Conservation (phyloP, 2,797 vertebrate genomes). For the Prunella strophiata region DNA sequence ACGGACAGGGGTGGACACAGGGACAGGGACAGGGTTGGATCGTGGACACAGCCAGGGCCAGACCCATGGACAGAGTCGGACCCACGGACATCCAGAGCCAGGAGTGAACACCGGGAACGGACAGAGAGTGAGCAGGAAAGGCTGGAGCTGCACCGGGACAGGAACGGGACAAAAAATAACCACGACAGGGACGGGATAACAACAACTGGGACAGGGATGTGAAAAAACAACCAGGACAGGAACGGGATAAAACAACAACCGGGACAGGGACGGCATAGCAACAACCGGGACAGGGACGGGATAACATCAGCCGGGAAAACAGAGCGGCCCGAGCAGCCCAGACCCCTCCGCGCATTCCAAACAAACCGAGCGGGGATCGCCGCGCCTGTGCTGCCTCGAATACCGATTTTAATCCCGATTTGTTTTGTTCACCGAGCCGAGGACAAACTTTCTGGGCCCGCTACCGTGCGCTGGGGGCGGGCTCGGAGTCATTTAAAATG, state of each 20-base stretch:
- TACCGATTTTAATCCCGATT: too few relatives aligned
- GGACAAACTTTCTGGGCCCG: slow-evolving; percentile 26
- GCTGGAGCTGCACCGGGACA: background rate
- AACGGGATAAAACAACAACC: background rate
- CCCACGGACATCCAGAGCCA: background rate
- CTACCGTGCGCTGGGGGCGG: background rate
- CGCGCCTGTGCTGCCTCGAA: background rate
- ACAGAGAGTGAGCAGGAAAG: background rate
- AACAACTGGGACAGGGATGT: too few relatives aligned
- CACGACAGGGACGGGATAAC: too few relatives aligned
- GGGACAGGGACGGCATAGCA: background rate
- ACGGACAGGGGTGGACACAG: too few relatives aligned
- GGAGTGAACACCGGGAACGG: background rate
- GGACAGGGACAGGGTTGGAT: too few relatives aligned
- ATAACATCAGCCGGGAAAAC: background rate
- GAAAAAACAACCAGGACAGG: background rate
- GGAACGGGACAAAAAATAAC: background rate
- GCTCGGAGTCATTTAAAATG: slow-evolving; percentile 41
- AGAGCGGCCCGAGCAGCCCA: background rate
- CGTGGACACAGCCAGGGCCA: too few relatives aligned
- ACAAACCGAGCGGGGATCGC: background rate
- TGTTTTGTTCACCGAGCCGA: background rate
- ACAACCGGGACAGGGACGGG: background rate
- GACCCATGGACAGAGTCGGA: background rate
- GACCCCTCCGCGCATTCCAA: background rate